Evolutionary conservation across 2,797 vertebrate species (phyloP).

Genomic region (Sebastes flavidus): DNA sequence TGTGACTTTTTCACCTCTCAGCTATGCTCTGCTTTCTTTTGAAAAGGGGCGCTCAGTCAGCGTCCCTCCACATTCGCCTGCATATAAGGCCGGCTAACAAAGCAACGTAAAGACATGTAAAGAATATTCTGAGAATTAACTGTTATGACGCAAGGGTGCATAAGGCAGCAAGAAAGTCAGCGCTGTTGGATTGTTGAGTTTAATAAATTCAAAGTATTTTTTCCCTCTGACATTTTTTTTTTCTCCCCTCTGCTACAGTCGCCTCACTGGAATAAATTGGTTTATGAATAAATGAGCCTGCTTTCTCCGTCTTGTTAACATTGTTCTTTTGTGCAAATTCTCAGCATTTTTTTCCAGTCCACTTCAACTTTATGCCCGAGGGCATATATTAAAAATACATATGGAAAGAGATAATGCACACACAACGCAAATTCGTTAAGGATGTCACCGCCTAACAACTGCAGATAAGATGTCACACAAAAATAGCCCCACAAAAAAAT

Average conservation of each 20-base stretch:
- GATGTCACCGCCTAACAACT: constrained; percentile 77
- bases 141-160: constrained; percentile 69
- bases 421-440: constrained; percentile 83
- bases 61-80: constrained; percentile 58
- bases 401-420: constrained; percentile 85
- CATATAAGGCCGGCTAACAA: constrained; percentile 58
- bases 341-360: constrained; percentile 79
- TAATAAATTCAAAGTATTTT: constrained; percentile 86
- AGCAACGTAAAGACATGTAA: constrained; percentile 67
- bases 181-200: constrained; percentile 75
- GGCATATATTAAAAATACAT: constrained; percentile 90
- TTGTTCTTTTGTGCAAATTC: constrained; percentile 87
- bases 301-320: constrained; percentile 86
- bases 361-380: constrained; percentile 86
- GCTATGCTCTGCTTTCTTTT: constrained; percentile 76
- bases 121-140: constrained; percentile 72
- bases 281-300: constrained; percentile 88
- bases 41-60: constrained; percentile 53
- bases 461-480: constrained; percentile 72
- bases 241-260: constrained; percentile 71
- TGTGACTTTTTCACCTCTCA: constrained; percentile 80
- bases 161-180: constrained; percentile 69
- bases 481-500: constrained; percentile 63
- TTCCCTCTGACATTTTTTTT: constrained; percentile 67
- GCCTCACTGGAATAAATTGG: constrained; percentile 86